Evolutionary conservation across 2,888 invertebrate genomes (phyloP), one percentile per base, ranked within the genome.

Genomic region (Callyntrura guangdongensis): DNA sequence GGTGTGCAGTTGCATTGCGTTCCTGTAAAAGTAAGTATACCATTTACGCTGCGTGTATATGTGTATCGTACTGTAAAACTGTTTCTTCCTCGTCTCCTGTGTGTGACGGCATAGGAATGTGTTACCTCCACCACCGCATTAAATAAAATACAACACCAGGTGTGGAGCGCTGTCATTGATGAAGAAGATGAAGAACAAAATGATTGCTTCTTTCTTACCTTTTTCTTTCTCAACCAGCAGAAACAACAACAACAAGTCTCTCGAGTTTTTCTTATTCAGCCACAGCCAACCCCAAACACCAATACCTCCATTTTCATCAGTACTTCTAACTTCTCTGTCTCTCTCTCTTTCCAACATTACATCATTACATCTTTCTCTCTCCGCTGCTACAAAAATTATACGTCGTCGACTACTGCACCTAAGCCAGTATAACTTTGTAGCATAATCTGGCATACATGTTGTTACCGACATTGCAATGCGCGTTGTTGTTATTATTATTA

Each of bases 81-180:
- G 25, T 56, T 53, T 77, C 45, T 49, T 22, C 11, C 22, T 45
- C 20, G 12, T 72, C 36, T 69, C 11, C 20, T 20, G 27, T 67
- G 47, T 82, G 22, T 83, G 49, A 83, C 47, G 64, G 49, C 49
- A 17, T 5, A 85, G 89, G 87, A 89, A 89, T 89, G 89, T 53
- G 84, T 89, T 84, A 11, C 83, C 74, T 69, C 61, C 67, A 77
- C 49, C 61, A 77, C 77, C 77, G 25, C 83, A 79, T 77, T 59
- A 85, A 67, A 53, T 67, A 85, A 85, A 89, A 86, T 72, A 72
- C 82, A 82, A 86, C 90, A 86, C 90, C 90, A 90, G 90, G 90
- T 90, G 90, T 90, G 90, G 86, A 90, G 90, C 90, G 90, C 90
- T 90, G 90, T 90, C 90, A 90, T 86, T 90, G 86, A 86, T 90